Percentiles rank a stretch among this genome's conserved stretches.
Evolutionary conservation across 37 sponge, comb jelly and placozoan genomes (phyloP).

Genomic region (Eunapius fragilis): DNA sequence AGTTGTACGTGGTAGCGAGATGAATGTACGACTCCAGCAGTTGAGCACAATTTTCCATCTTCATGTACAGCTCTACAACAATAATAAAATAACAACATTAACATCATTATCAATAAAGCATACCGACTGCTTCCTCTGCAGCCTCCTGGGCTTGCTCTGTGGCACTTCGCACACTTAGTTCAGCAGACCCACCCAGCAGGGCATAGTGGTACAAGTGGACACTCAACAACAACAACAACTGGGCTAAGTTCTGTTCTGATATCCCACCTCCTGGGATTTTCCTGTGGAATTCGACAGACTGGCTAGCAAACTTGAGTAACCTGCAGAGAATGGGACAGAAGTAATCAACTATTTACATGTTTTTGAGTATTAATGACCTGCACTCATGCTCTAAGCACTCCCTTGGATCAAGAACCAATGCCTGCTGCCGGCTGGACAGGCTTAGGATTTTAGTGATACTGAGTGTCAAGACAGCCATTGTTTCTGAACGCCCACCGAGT

Average conservation of each 20-base stretch:
- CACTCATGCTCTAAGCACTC: background rate
- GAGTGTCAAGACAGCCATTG: background rate
- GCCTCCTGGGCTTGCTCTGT: constrained; percentile 30
- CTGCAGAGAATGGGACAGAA: background rate
- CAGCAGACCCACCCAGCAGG: constrained; percentile 33
- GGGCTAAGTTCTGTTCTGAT: background rate
- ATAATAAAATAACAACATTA: background rate
- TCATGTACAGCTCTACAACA: background rate
- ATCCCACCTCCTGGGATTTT: background rate
- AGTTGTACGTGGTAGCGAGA: background rate
- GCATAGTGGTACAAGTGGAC: constrained; percentile 28
- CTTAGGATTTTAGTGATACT: background rate
- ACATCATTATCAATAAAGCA: background rate
- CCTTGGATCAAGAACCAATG: background rate
- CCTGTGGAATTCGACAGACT: constrained; percentile 16
- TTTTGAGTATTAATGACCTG: no score
- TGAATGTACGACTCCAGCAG: background rate
- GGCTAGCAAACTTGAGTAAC: constrained; percentile 18
- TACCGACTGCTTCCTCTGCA: constrained; percentile 32
- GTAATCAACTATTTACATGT: no score
- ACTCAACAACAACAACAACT: constrained; percentile 10
- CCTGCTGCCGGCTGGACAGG: background rate
- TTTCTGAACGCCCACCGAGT: constrained; percentile 8
- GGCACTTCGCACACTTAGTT: constrained; percentile 15
- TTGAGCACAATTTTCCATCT: background rate